Evolutionary conservation across 2,888 invertebrate genomes (phyloP).

Genomic region (Drosophila mulleri): DNA sequence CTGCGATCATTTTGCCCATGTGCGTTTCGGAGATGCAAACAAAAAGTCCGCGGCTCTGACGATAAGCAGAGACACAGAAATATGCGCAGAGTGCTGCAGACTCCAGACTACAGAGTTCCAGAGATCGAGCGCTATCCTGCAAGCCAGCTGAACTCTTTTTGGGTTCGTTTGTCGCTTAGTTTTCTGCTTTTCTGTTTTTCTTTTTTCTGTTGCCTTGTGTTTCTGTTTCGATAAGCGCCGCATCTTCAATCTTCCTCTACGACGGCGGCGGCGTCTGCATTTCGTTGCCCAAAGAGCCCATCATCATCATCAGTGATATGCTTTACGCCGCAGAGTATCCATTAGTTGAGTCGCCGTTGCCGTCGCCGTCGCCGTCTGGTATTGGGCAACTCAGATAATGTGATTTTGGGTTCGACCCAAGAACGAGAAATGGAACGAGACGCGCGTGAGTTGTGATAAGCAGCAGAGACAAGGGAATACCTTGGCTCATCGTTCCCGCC

Average conservation of each 20-base stretch:
- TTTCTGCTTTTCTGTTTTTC: constrained; percentile 2
- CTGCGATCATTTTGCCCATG: constrained; percentile 57
- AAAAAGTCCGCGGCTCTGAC: constrained; percentile 68
- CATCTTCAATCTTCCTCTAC: constrained; percentile 82
- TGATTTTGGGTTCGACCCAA: constrained; percentile 70
- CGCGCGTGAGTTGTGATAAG: constrained; percentile 80
- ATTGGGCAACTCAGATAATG: constrained; percentile 72
- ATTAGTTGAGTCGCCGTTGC: constrained; percentile 63
- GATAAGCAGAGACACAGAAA: constrained; percentile 74
- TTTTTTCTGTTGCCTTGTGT: constrained; percentile 30
- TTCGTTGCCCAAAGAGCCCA: constrained; percentile 56
- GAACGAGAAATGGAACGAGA: constrained; percentile 76
- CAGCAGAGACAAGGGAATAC: constrained; percentile 81
- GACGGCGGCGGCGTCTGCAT: constrained; percentile 57
- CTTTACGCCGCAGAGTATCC: constrained; percentile 71
- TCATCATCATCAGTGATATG: constrained; percentile 74
- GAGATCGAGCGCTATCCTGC: constrained; percentile 53
- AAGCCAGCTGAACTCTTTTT: constrained; percentile 71
- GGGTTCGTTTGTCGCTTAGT: constrained; percentile 21
- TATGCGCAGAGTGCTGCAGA: constrained; percentile 60
- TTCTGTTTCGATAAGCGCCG: constrained; percentile 80
- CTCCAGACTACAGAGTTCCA: constrained; percentile 37
- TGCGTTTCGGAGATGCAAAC: constrained; percentile 66
- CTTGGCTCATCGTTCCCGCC: constrained; percentile 52
- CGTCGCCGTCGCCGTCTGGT: constrained; percentile 45